Base-by-base conservation (phyloP, 2,113 vertebrate species). In the Nannospalax galili region DNA sequence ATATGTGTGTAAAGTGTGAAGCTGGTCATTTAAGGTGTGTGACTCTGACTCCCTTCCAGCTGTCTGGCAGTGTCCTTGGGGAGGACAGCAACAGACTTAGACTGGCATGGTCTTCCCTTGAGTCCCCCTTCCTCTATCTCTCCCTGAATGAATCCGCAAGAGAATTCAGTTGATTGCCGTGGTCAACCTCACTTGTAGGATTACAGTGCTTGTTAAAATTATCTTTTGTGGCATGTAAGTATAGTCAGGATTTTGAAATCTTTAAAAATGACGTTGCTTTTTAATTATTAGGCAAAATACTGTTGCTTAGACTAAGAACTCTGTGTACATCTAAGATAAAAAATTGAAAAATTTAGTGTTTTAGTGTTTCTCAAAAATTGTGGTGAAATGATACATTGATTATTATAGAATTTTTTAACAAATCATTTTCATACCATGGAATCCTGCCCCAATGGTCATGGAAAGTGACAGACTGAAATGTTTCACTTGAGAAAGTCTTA, bases 181-280 rank as follows among this genome's bases (percentile, higher is more conserved):
- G 35, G 45, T 84, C 62, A 65, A 90, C 62, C 14, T 86, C 60
- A 84, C 73, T 32, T 58, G 35, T n/a, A 86, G 42, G 65, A 85
- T n/a, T 95, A 37, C 45, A 70, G 92, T 91, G 92, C 81, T 86
- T 92, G 24, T 93, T 88, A 11, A 35, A 97, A 92, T 75, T 35
- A 35, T 32, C 48, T 45, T 82, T 87, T 86, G 75, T 88, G 48
- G 67, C 45, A 45, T 69, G 74, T 93, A 77, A 89, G 58, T 45
- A 72, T 56, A 58, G 87, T 42, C 72, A 78, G 74, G 64, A 90
- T 35, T 84, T 12, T 14, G n/a, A 88, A 90, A 88, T 19, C 67
- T 56, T 88, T 67, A 77, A 64, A 62, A 90, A 64, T 74, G 35
- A 52, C 3, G 73, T 88, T 35, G 17, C 45, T 89, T 75, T 84